Percentiles rank a stretch among this genome's conserved stretches.
These are phyloP conservation scores for Australoheros facetus DNA, from an alignment of 2,797 vertebrate species.

Conservation along the genomic window DNA sequence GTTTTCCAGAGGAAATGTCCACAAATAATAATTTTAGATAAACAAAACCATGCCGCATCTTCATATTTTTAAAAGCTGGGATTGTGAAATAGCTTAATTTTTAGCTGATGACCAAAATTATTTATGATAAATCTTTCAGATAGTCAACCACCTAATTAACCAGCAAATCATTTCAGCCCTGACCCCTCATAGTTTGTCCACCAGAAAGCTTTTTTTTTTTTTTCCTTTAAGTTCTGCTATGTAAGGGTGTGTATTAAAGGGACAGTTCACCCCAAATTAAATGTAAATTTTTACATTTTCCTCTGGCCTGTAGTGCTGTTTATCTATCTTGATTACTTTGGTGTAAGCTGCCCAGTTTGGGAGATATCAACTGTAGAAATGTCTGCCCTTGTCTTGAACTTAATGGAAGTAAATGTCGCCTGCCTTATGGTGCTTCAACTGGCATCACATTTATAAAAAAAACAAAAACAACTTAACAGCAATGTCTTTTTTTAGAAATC, in stretches of 20 bases:
- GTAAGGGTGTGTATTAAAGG: not conserved
- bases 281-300: not conserved
- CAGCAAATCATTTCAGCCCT: not conserved
- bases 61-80: too few species aligned
- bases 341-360: not conserved
- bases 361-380: not conserved
- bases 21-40: too few species aligned
- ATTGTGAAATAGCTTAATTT: too few species aligned
- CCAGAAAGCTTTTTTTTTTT: not conserved
- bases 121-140: not conserved
- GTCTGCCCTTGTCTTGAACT: not conserved
- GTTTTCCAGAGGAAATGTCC: too few species aligned
- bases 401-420: not conserved
- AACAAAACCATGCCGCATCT: too few species aligned
- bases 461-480: not conserved
- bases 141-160: not conserved
- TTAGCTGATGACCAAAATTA: too few species aligned
- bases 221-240: accelerated
- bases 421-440: not conserved
- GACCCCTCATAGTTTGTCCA: too few species aligned
- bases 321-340: not conserved
- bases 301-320: not conserved
- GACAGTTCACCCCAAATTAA: not conserved
- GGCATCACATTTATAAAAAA: not conserved
- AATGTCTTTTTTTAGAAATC: not conserved